phyloP scores from a whole-genome alignment of 2,888 invertebrate species.

The Seira musarum region DNA sequence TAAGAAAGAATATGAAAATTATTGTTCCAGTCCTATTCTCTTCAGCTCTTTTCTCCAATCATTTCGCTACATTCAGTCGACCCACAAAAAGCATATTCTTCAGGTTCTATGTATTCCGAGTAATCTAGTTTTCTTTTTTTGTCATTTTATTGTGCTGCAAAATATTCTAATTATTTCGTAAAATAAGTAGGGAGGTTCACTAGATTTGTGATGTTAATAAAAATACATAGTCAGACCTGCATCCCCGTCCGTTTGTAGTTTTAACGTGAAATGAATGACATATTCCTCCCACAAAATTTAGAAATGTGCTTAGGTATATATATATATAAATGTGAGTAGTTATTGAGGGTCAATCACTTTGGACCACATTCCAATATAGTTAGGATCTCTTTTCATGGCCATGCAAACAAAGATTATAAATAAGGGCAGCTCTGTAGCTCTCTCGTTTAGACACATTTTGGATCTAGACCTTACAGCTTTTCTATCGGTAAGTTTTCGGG shows the following conservation, averaged over 20 bases:
- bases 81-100: too few relatives aligned
- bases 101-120: too few relatives aligned
- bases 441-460: slow-evolving; percentile 61
- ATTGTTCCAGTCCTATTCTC: background rate
- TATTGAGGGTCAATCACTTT: slow-evolving; percentile 56
- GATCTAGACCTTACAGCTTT: slow-evolving; percentile 51
- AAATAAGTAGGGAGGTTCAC: background rate
- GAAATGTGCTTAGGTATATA: slow-evolving; percentile 6
- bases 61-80: too few relatives aligned
- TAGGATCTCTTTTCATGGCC: slow-evolving; percentile 45
- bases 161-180: too few relatives aligned
- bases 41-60: background rate
- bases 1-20: too few relatives aligned
- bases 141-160: too few relatives aligned
- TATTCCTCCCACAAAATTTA: background rate
- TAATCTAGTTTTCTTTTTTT: too few relatives aligned
- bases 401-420: slow-evolving; percentile 61
- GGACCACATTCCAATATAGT: slow-evolving; percentile 22
- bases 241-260: slow-evolving; percentile 2
- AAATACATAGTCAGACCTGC: background rate
- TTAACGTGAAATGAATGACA: background rate
- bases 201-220: slow-evolving; percentile 5
- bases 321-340: slow-evolving; percentile 5
- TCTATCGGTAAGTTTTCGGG: slow-evolving; percentile 46
- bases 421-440: slow-evolving; percentile 47